Conservation (phyloP, 1,140 invertebrate genomes). For the Plodia interpunctella region DNA sequence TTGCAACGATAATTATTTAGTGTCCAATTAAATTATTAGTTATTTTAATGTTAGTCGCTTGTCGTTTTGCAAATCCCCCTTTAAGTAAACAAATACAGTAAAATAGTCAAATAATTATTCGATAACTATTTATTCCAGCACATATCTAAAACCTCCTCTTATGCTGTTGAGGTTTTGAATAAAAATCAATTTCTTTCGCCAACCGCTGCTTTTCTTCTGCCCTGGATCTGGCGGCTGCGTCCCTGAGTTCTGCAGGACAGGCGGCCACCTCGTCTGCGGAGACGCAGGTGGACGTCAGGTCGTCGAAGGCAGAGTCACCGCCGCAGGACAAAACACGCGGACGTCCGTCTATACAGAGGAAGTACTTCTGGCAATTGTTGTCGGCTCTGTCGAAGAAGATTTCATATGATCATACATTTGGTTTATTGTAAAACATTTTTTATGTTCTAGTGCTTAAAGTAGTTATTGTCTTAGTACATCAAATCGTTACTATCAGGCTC, state of each 20-base stretch:
- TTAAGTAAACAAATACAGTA: too few relatives aligned
- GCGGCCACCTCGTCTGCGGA: conserved; percentile 54
- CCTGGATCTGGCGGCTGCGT: conserved; percentile 39
- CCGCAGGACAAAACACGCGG: conserved; percentile 85
- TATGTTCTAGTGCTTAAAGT: too few relatives aligned
- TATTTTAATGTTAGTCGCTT: too few relatives aligned
- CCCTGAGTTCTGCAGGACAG: conserved; percentile 49
- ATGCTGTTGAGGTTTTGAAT: conserved; percentile 13
- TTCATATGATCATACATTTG: too few relatives aligned
- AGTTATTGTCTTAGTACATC: too few relatives aligned
- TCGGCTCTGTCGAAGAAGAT: conserved; percentile 71
- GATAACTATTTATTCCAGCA: not conserved
- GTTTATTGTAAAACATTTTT: too few relatives aligned
- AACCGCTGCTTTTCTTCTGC: conserved; percentile 42
- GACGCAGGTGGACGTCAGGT: conserved; percentile 83
- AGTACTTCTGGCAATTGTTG: conserved; percentile 88
- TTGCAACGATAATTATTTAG: too few relatives aligned
- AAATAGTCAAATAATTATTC: not conserved
- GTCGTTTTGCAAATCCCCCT: too few relatives aligned
- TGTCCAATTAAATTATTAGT: too few relatives aligned
- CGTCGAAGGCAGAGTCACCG: conserved; percentile 88
- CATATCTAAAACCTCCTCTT: conserved; percentile 16
- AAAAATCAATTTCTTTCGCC: conserved; percentile 31
- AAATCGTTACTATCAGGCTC: too few relatives aligned
- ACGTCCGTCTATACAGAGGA: conserved; percentile 86